A percentile compares a stretch with the other conserved stretches of the same genome.
Evolutionary conservation across 2,797 vertebrate genomes (phyloP).

Genomic region (Gila robusta): DNA sequence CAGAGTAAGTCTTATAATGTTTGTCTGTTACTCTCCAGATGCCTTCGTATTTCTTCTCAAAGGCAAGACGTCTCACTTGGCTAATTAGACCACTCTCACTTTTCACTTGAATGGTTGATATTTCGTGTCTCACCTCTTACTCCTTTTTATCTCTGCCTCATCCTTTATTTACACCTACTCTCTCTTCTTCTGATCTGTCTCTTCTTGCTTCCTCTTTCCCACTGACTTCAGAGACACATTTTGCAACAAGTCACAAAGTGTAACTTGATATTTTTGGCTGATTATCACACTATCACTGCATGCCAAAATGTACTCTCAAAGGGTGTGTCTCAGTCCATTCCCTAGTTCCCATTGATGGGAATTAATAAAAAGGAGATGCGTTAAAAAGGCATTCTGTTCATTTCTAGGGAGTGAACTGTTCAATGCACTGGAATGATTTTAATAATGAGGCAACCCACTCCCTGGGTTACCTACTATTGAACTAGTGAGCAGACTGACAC

Average conservation of each 20-base stretch:
- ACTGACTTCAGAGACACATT: constrained; percentile 26
- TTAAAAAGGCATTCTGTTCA: not conserved
- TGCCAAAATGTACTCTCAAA: constrained; percentile 22
- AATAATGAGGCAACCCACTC: not conserved
- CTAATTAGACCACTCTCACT: constrained; percentile 53
- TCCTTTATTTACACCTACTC: constrained; percentile 41
- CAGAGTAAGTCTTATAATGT: constrained; percentile 54
- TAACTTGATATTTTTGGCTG: constrained; percentile 43
- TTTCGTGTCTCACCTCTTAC: constrained; percentile 67
- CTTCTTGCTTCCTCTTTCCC: constrained; percentile 39
- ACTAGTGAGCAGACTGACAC: constrained; percentile 3
- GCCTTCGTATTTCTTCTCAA: constrained; percentile 85
- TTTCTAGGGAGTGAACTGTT: not conserved
- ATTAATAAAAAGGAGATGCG: not conserved
- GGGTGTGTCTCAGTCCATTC: constrained; percentile 30
- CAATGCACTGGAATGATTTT: constrained; percentile 5
- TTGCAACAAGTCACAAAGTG: constrained; percentile 16
- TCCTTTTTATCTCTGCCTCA: constrained; percentile 63
- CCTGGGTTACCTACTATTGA: not conserved
- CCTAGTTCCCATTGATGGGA: constrained; percentile 7
- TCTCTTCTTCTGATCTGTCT: constrained; percentile 24
- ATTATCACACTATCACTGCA: constrained; percentile 48
- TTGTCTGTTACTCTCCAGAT: constrained; percentile 78
- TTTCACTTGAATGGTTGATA: constrained; percentile 32
- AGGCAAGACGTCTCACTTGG: constrained; percentile 80